Evolutionary conservation across 2,888 invertebrate species (phyloP).

Genomic region (Dinocampus coccinellae): DNA sequence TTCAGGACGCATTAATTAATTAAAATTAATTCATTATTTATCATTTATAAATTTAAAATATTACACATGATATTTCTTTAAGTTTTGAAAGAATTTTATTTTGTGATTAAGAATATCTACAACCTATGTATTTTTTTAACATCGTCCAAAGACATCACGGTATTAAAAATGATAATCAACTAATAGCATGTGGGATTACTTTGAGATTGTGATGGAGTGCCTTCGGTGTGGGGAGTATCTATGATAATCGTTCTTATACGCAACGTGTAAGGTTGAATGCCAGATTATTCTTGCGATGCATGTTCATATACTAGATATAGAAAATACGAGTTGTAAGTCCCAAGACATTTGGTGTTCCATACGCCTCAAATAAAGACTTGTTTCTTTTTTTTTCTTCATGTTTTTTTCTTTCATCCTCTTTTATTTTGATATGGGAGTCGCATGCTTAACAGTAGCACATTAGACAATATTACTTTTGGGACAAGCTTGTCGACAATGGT

Average conservation of each 20-base stretch:
- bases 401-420: constrained; percentile 47
- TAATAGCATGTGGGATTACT: constrained; percentile 42
- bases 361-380: constrained; percentile 50
- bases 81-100: too few relatives aligned
- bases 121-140: too few relatives aligned
- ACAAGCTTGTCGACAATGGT: constrained; percentile 41
- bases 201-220: constrained; percentile 17
- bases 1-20: too few relatives aligned
- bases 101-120: too few relatives aligned
- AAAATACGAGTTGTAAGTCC: constrained; percentile 41
- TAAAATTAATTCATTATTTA: too few relatives aligned
- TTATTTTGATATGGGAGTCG: constrained; percentile 29
- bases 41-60: too few relatives aligned
- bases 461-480: constrained; percentile 59
- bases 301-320: background rate
- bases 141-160: constrained; percentile 33
- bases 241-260: constrained; percentile 6
- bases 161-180: constrained; percentile 47
- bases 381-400: constrained; percentile 48
- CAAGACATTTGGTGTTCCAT: constrained; percentile 52
- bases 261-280: constrained; percentile 10
- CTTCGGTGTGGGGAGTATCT: constrained; percentile 3
- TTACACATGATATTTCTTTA: too few relatives aligned
- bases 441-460: constrained; percentile 48
- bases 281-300: background rate